Evolutionary conservation across 1,140 invertebrate species (phyloP), one percentile per base, ranked within the genome.

Genomic region (Macrosteles quadrilineatus): DNA sequence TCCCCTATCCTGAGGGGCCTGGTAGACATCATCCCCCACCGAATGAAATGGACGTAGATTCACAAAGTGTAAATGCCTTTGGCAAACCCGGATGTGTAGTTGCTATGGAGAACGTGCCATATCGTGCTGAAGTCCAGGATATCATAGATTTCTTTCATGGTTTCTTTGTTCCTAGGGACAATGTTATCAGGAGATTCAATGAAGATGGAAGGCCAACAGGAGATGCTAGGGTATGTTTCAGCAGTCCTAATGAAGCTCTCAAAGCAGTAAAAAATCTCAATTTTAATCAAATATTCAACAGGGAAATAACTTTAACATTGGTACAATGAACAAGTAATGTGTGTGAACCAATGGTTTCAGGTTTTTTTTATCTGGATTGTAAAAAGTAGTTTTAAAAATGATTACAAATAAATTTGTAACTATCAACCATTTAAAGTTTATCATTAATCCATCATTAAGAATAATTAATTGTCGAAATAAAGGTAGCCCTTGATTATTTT

Each of bases 101-200:
- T 0, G 87, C 87, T 0, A 81, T 95, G 75, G 88, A 91, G 75
- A 97, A 97, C 79, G 87, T 97, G 0, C 94, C 94, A 0, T 96
- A 91, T 78, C 88, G 90, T 68, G 93, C 94, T 0, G 86, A 87
- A 4, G 88, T 95, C 11, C 90, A 93, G 62, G 95, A 98, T 71
- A 95, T 98, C 66, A 82, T 97, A 47, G 84, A 88, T 0, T 96
- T 96, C 77, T 96, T 98, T 75, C 80, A 85, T 0, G 91, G 89
- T 21, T 95, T 89, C 73, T 86, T 90, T 53, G 77, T 93, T 0
- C 86, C 87, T 11, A 84, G 89, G 0, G 88, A 93, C 71, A 89
- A 94, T 73, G 87, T 96, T 1, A 92, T 95, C 68, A 78, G 93
- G 30, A 83, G 93, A 0, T 96, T 91, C 79, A 92, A 94, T 77